A percentile compares a stretch with the other conserved stretches of the same genome.
These are phyloP conservation scores for Corythornis vintsioides DNA, from an alignment of 2,113 vertebrate species.

Conservation along the genomic window DNA sequence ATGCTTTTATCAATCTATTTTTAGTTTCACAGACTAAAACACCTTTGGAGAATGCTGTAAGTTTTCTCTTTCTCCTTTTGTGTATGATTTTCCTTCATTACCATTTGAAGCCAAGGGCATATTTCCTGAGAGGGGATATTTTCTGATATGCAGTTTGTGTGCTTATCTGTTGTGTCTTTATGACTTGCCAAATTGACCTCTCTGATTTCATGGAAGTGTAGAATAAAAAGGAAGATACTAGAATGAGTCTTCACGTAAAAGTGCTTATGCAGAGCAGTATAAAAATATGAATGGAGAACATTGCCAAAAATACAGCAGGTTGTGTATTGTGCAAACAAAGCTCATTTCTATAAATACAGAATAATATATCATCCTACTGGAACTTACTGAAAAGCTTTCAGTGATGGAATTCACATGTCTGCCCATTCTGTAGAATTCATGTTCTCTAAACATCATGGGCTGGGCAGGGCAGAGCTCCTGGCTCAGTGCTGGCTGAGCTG, in stretches of 20 bases:
- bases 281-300: background rate
- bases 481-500: too few species aligned
- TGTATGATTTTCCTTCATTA: background rate
- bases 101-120: background rate
- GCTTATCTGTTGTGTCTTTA: fast-evolving
- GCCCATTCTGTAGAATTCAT: background rate
- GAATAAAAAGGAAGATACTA: background rate
- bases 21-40: background rate
- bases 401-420: background rate
- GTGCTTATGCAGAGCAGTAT: fast-evolving
- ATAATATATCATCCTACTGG: background rate
- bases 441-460: too few species aligned
- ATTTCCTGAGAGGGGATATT: background rate
- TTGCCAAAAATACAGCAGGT: background rate
- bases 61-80: background rate
- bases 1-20: background rate
- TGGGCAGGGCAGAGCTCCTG: too few species aligned
- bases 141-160: background rate
- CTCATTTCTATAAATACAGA: background rate
- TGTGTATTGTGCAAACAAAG: background rate
- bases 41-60: background rate
- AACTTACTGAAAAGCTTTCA: background rate
- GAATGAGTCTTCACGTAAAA: background rate
- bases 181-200: background rate
- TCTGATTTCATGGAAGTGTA: background rate